phyloP scores from a whole-genome alignment of 2,888 invertebrate species.

The Myathropa florea region DNA sequence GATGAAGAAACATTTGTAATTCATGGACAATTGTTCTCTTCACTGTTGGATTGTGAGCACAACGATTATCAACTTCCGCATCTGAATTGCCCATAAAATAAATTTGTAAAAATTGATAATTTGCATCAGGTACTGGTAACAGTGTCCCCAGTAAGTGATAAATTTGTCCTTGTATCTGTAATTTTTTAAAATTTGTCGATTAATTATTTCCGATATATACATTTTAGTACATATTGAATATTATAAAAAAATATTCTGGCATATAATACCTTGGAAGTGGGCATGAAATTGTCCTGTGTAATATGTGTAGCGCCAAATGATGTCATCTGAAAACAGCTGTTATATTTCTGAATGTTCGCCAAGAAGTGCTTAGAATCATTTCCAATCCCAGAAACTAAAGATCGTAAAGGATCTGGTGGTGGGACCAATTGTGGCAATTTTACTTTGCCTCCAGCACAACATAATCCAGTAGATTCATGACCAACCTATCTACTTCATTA shows the following conservation, averaged over 20 bases:
- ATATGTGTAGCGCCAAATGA: too few relatives aligned
- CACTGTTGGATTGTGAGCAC: constrained; percentile 21
- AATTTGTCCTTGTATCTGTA: too few relatives aligned
- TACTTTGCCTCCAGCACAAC: constrained; percentile 54
- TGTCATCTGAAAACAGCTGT: background rate
- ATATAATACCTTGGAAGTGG: constrained; percentile 26
- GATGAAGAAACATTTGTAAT: constrained; percentile 29
- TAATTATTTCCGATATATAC: background rate
- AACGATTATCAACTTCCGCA: constrained; percentile 16
- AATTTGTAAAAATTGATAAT: too few relatives aligned
- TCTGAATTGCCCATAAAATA: constrained; percentile 13
- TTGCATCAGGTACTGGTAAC: too few relatives aligned
- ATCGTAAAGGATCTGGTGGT: constrained; percentile 25
- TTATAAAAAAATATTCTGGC: constrained; percentile 18
- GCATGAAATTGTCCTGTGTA: constrained; percentile 24
- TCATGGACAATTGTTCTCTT: constrained; percentile 28
- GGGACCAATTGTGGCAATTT: constrained; percentile 54
- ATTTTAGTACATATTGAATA: constrained; percentile 3
- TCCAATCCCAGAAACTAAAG: constrained; percentile 17
- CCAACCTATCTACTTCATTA: constrained; percentile 25
- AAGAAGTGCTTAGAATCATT: constrained; percentile 35
- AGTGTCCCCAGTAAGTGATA: too few relatives aligned
- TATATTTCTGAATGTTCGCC: constrained; percentile 40
- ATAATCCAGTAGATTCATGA: constrained; percentile 32
- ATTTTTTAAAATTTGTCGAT: constrained; percentile 19